Base-by-base conservation (phyloP, 2,888 invertebrate species). In the Eustalomyia histrio region DNA sequence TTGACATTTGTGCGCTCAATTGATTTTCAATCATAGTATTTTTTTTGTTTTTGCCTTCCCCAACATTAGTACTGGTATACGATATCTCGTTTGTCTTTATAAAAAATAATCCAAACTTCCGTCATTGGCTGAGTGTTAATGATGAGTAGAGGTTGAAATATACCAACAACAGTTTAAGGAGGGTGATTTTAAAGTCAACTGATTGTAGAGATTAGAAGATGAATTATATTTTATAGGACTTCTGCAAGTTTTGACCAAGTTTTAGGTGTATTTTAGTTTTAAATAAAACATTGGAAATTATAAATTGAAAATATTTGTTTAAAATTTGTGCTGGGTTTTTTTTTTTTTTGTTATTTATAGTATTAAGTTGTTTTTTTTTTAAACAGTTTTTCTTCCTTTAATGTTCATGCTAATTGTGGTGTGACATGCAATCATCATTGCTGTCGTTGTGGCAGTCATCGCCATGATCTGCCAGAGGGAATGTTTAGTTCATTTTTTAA, bases 1-100 rank as follows among this genome's bases (percentile, higher is more conserved):
- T 80, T 80, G 76, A 72, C 80, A 80, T 75, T 80, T 80, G 47
- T 76, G 58, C 72, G 76, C 80, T 80, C 76, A 80, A 80, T 80
- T 80, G 80, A 80, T 76, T 80, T 80, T 68, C 80, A 68, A 80
- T 80, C 80, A 76, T 29, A 58, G 61, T 17, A 29, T 50, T 74
- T 71, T 58, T 52, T 57, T n/a, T n/a, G 21, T 72, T 43, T 61
- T 12, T 47, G 24, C 21, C 43, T 60, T 71, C 35, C 14, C 18
- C 21, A 50, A 52, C 53, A 73, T 58, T 67, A 76, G 80, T 80
- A 24, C 75, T 67, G 76, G 71, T 67, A 29, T 67, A 76, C 80
- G 80, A 80, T 80, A 35, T 80, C 80, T 67, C 80, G 75, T 72
- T 67, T 75, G 61, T 57, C 52, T 50, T 53, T 21, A 10, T 12